Percentiles rank a stretch among this genome's conserved stretches.
These are phyloP conservation scores for Merodon equestris DNA, from an alignment of 2,888 invertebrate species.

Conservation along the genomic window DNA sequence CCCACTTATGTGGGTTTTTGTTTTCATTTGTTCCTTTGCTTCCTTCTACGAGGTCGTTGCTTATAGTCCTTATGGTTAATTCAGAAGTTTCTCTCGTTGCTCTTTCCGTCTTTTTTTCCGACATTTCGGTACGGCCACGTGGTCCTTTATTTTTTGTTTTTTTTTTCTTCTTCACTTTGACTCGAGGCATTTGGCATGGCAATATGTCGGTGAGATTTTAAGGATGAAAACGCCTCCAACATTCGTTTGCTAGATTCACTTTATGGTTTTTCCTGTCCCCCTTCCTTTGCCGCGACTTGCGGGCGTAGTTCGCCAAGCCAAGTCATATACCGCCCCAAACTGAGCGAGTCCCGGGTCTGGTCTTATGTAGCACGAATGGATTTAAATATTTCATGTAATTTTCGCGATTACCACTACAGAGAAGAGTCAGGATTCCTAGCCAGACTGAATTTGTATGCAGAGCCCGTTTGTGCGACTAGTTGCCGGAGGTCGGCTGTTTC, in stretches of 20 bases:
- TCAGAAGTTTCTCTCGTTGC: slow-evolving; percentile 55
- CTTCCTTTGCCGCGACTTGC: slow-evolving; percentile 7
- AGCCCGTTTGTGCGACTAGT: slow-evolving; percentile 19
- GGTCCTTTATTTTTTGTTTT: slow-evolving; percentile 11
- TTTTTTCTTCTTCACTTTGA: slow-evolving; percentile 27
- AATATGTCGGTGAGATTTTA: slow-evolving; percentile 25
- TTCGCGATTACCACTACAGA: slow-evolving; percentile 57
- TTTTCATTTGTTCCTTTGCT: slow-evolving; percentile 14
- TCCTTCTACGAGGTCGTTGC: slow-evolving; percentile 20
- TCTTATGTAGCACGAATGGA: slow-evolving; percentile 45
- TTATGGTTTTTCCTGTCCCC: too few species aligned
- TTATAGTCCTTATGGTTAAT: slow-evolving; percentile 56
- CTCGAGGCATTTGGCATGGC: slow-evolving; percentile 17
- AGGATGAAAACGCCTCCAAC: slow-evolving; percentile 32
- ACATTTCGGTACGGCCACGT: background rate
- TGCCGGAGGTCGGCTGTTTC: background rate
- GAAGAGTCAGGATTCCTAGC: too few species aligned
- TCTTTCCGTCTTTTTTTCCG: background rate
- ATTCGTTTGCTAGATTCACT: too few species aligned
- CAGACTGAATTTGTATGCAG: slow-evolving; percentile 45
- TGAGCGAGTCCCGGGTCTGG: slow-evolving; percentile 17
- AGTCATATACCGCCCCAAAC: slow-evolving; percentile 15
- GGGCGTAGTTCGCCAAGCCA: slow-evolving; percentile 3
- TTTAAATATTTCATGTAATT: slow-evolving; percentile 69
- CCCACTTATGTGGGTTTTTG: background rate